phyloP scores from a whole-genome alignment of 92 coral and sea anemone genomes.

The Actinernus sp. region DNA sequence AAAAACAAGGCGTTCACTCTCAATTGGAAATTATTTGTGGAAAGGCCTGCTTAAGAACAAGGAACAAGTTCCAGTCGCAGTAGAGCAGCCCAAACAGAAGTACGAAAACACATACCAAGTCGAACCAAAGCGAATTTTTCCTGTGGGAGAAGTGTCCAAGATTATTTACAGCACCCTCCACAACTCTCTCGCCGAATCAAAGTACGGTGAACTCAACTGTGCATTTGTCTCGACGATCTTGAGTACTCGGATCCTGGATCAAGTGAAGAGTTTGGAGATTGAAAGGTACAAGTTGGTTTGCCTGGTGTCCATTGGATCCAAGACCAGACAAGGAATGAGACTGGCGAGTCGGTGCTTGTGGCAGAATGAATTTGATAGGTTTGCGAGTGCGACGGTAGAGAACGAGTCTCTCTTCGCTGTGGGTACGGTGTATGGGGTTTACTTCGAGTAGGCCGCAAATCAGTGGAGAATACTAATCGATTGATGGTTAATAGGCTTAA shows the following conservation, averaged over 20 bases:
- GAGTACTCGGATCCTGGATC: slow-evolving; percentile 46
- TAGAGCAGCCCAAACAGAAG: neutral
- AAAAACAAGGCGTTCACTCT: neutral
- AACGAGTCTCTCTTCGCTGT: slow-evolving; percentile 49
- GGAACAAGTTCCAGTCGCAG: neutral
- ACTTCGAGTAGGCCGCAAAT: too few relatives aligned
- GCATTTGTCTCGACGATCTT: slow-evolving; percentile 50
- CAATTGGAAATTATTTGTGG: neutral
- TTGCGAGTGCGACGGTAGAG: slow-evolving; percentile 44
- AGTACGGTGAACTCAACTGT: slow-evolving; percentile 21
- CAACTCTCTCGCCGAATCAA: slow-evolving; percentile 45
- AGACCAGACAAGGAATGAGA: slow-evolving; percentile 36
- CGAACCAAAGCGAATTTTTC: slow-evolving; percentile 67
- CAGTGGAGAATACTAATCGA: too few relatives aligned
- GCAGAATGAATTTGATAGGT: slow-evolving; percentile 49
- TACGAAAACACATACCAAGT: slow-evolving; percentile 76
- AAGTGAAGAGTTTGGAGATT: slow-evolving; percentile 48
- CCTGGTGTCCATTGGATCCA: slow-evolving; percentile 67
- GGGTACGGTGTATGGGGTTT: slow-evolving; percentile 70
- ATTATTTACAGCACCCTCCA: slow-evolving; percentile 50
- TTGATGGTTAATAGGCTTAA: too few relatives aligned
- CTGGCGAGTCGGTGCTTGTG: slow-evolving; percentile 76
- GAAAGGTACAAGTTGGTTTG: slow-evolving; percentile 69
- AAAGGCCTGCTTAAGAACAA: neutral
- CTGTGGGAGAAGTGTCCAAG: slow-evolving; percentile 50